Percentiles rank a stretch among this genome's conserved stretches.
Conservation (phyloP, 2,797 vertebrate genomes). For the Mustela erminea region DNA sequence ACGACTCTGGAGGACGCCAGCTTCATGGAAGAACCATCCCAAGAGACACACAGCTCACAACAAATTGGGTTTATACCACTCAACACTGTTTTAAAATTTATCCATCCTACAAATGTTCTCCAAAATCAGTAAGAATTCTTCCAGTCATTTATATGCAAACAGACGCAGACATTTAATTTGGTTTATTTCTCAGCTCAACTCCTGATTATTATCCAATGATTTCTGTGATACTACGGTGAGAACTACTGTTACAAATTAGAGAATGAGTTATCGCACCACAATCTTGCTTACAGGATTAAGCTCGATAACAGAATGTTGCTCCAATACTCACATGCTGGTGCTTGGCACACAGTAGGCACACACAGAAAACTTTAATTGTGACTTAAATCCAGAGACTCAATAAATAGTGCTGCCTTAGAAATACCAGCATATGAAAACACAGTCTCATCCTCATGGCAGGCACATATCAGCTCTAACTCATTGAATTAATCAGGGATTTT, state of each 20-base stretch:
- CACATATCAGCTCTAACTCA: conserved; percentile 75
- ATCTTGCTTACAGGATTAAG: neutral
- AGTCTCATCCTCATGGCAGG: conserved; percentile 64
- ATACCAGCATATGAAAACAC: conserved; percentile 35
- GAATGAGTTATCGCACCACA: neutral
- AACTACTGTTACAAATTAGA: neutral
- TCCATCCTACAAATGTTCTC: neutral
- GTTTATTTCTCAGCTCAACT: neutral
- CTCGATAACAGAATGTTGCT: neutral
- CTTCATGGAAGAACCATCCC: neutral
- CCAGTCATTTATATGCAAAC: neutral
- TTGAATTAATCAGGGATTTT: conserved; percentile 80
- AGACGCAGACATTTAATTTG: neutral
- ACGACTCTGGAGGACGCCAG: neutral
- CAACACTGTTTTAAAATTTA: neutral
- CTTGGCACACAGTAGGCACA: neutral
- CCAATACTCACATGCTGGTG: neutral
- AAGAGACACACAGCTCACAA: neutral
- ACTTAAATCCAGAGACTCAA: neutral
- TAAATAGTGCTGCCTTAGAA: neutral
- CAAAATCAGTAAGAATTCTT: neutral
- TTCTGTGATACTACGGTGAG: neutral
- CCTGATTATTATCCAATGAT: neutral
- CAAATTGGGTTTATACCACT: neutral
- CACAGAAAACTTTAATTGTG: neutral